These are phyloP conservation scores for Chaetodon trifasciatus DNA, from an alignment of 2,797 vertebrate species.

Conservation along the genomic window DNA sequence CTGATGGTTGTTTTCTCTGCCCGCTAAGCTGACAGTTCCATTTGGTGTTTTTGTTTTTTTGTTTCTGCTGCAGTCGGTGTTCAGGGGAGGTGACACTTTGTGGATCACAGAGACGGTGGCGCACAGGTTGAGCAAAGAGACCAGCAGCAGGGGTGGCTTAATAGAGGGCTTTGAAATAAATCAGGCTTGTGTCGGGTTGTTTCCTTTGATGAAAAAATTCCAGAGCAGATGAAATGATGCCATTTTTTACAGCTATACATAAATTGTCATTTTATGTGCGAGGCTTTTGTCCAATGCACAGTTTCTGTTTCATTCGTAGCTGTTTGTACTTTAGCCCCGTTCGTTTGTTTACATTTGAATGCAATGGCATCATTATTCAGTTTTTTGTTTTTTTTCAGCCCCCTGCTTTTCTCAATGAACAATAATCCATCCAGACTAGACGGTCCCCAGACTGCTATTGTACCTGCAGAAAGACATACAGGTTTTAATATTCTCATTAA, in stretches of 20 bases:
- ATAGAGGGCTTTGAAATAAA: constrained; percentile 36
- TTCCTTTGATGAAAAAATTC: constrained; percentile 18
- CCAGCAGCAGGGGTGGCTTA: constrained; percentile 26
- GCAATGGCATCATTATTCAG: not conserved
- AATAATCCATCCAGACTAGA: not conserved
- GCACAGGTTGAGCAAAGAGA: constrained; percentile 50
- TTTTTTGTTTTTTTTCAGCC: not conserved
- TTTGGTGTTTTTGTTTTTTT: constrained; percentile 39
- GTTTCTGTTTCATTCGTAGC: not conserved
- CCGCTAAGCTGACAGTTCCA: constrained; percentile 57
- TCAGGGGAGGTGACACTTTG: constrained; percentile 45
- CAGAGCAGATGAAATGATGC: constrained; percentile 8
- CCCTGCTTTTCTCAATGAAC: not conserved
- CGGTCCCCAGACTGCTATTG: not conserved
- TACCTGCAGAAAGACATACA: not conserved
- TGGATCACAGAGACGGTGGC: constrained; percentile 44
- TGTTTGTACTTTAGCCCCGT: not conserved
- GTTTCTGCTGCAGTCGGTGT: constrained; percentile 37
- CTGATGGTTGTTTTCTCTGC: constrained; percentile 45
- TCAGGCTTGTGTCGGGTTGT: constrained; percentile 31
- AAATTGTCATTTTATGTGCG: not conserved
- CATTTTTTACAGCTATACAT: not conserved
- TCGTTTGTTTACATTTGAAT: not conserved
- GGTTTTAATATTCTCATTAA: not conserved
- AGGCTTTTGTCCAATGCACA: not conserved